Evolutionary conservation across 2,888 invertebrate genomes (phyloP), one percentile per base, ranked within the genome.

Genomic region (Sicus ferrugineus): DNA sequence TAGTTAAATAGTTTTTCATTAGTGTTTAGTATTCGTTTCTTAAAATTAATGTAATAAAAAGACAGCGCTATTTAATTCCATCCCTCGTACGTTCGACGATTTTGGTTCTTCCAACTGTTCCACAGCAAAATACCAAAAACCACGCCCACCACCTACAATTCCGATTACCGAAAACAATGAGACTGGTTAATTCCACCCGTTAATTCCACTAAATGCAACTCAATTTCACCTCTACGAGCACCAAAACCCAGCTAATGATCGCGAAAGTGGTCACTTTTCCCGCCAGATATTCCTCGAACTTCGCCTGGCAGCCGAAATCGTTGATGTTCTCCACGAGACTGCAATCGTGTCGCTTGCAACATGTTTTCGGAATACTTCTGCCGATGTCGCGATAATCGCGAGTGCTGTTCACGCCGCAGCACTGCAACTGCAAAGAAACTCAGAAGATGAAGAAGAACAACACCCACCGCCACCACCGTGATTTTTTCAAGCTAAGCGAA

Each of bases 341-440:
- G 58, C 82, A 83, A 50, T 80, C 78, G 11, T 69, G 71, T 4
- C 76, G 77, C 5, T 73, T 67, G 28, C 83, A 82, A 46, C 82
- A 82, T 16, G 75, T 76, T 31, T 72, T 73, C 3, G 82, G 82
- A 52, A 83, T 74, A 5, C 74, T 70, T 63, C 83, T 80, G 23
- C 76, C 70, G n/a, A 83, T 78, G 21, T 73, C 74, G 26, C 70
- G 73, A 75, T 82, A 82, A 42, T 82, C 82, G 19, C 74, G 75
- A 3, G 76, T 76, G 21, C 75, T 77, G 54, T 83, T 82, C 1
- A 82, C 81, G 2, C 82, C 82, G 71, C 82, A 82, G 42, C 82
- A 82, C 11, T 83, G 81, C 19, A 77, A 46, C 77, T 77, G 56
- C 6, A 56, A 26, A 46, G 21, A 31, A 28, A 56, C 4, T 1